Evolutionary conservation across 2,888 invertebrate genomes (phyloP), one percentile per base, ranked within the genome.

Genomic region (Ichneumoninae sp.): DNA sequence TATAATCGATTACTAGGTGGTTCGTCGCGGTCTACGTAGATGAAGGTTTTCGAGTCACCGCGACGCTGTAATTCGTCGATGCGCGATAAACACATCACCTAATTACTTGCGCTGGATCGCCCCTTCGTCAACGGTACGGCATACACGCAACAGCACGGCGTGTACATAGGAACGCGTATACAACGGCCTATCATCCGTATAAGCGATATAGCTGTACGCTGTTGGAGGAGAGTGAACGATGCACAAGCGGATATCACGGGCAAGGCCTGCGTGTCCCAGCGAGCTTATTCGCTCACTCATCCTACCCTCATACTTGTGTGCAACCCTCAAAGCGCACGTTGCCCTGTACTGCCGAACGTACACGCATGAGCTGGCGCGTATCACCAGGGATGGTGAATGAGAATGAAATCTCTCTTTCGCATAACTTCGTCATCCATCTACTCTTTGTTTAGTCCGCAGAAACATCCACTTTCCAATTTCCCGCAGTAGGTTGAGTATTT

Each of bases 1-100:
- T 50, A 88, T 91, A 90, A 91, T 92, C 91, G 91, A 92, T 91
- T 91, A 91, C 86, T 84, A 86, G 89, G 88, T 89, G 86, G 88
- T 83, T 87, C 87, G 88, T 89, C 88, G 89, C 86, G 89, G 66
- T 66, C 40, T 36, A 76, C 22, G 50, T 75, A 52, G 65, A 13
- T 33, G 40, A 33, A 62, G 62, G 62, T 33, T 62, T 50, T 30
- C 47, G 50, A 50, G 30, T 22, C 50, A 88, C 86, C 83, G 86
- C 80, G 86, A 86, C 82, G 87, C 87, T 89, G 88, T 87, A 91
- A 90, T 90, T 33, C 78, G 50, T 62, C 87, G 91, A 91, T 90
- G 91, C 88, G 90, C 90, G 91, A 91, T 92, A 91, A 92, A 92
- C 91, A 88, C 92, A 92, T 92, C 91, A 90, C 90, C 91, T 92